Conservation (phyloP, 2,888 invertebrate species). For the Poecilus cupreus region DNA sequence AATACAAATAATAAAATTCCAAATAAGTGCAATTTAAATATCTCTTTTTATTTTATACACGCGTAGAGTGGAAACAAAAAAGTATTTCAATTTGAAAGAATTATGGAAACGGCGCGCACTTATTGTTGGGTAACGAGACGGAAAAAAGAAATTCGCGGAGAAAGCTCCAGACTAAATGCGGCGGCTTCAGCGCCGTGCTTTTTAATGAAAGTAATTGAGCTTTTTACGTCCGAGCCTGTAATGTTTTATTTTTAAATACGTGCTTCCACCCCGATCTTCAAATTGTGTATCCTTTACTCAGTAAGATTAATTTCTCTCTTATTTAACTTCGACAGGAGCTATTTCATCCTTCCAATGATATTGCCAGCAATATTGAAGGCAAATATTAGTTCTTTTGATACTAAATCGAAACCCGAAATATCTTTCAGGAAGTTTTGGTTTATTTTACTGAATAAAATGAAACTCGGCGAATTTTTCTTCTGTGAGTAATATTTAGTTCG, state of each 20-base stretch:
- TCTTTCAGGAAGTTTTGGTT: neutral
- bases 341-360: neutral
- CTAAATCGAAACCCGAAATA: neutral
- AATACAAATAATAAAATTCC: constrained; percentile 28
- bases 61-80: constrained; percentile 27
- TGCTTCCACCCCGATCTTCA: neutral
- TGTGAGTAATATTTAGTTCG: neutral
- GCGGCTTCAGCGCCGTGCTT: constrained; percentile 34
- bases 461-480: neutral
- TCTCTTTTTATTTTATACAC: constrained; percentile 21
- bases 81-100: constrained; percentile 58
- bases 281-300: constrained; percentile 7
- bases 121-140: constrained; percentile 54
- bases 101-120: constrained; percentile 51
- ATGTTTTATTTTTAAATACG: constrained; percentile 54
- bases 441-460: neutral
- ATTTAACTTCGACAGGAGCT: neutral
- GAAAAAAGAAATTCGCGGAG: constrained; percentile 48
- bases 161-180: constrained; percentile 30
- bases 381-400: neutral
- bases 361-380: neutral
- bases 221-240: constrained; percentile 29
- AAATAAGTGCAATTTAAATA: constrained; percentile 20
- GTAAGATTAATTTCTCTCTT: constrained; percentile 22
- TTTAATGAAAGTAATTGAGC: constrained; percentile 57